A percentile compares a stretch with the other conserved stretches of the same genome.
Conservation (phyloP, 2,113 vertebrate species). For the Malurus elegans region DNA sequence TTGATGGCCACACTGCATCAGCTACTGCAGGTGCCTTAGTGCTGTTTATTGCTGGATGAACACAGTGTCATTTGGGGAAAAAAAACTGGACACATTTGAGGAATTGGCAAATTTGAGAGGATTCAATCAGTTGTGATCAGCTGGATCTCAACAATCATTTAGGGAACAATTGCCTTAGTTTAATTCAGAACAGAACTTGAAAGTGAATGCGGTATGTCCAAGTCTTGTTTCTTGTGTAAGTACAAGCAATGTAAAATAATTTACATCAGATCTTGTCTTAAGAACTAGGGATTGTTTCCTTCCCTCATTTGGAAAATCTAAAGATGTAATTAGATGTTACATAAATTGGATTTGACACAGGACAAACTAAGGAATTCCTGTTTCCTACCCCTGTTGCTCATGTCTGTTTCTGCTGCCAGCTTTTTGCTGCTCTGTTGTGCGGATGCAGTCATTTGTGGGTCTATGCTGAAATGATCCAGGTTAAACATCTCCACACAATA, state of each 20-base stretch:
- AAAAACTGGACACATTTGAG: background rate
- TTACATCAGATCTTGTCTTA: background rate
- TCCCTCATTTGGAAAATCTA: background rate
- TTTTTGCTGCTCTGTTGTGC: background rate
- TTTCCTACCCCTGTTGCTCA: background rate
- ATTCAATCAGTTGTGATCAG: background rate
- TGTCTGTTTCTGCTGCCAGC: background rate
- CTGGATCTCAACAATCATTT: background rate
- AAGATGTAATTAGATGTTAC: background rate
- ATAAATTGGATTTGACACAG: constrained; percentile 5
- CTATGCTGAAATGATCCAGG: background rate
- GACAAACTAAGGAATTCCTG: background rate
- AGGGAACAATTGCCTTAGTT: background rate
- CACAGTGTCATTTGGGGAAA: accelerated
- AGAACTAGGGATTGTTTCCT: background rate
- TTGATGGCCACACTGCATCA: background rate
- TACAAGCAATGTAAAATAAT: background rate
- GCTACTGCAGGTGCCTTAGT: background rate
- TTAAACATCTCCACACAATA: background rate
- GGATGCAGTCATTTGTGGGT: background rate
- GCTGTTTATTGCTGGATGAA: background rate
- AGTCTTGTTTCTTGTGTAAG: background rate
- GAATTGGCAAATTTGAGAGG: background rate
- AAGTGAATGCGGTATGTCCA: background rate
- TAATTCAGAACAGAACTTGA: background rate